Conservation (phyloP, 2,113 vertebrate species). For the Asarcornis scutulata region DNA sequence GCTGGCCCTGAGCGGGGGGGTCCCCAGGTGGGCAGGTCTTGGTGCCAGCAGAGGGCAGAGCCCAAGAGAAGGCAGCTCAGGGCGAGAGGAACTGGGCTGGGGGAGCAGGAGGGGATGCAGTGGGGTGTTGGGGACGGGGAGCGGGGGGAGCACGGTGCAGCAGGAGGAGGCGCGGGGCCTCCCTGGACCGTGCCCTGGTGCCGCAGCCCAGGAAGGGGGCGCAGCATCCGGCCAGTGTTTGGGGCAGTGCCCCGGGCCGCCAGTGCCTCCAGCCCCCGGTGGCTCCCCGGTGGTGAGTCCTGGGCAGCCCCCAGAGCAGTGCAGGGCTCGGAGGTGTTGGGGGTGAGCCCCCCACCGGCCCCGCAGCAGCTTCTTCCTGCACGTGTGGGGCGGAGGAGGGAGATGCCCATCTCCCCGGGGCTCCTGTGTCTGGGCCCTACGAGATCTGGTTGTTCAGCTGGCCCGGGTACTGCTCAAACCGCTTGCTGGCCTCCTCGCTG, state of each 20-base stretch:
- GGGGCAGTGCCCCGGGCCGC: background rate
- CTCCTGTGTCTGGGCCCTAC: slow-evolving; percentile 53
- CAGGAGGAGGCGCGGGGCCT: background rate
- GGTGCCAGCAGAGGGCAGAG: background rate
- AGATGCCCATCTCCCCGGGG: background rate
- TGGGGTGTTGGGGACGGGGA: too few relatives aligned
- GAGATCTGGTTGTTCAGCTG: slow-evolving; percentile 94
- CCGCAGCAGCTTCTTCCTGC: background rate
- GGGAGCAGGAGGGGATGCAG: background rate
- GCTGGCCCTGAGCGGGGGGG: background rate
- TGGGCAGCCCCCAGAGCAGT: background rate
- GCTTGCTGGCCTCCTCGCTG: slow-evolving; percentile 92
- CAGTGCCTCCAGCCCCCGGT: background rate
- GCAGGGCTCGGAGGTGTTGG: background rate
- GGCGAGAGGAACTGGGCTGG: background rate
- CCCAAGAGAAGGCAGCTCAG: background rate
- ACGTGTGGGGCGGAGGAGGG: background rate
- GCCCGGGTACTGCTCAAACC: slow-evolving; percentile 94
- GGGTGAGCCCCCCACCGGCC: background rate
- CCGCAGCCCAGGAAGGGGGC: background rate
- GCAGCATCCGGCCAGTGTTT: slow-evolving; percentile 26
- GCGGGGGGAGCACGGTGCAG: too few relatives aligned
- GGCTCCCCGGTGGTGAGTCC: background rate
- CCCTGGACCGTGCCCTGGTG: background rate
- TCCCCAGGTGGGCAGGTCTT: background rate